Conservation (phyloP, 2,113 vertebrate genomes). For the Marmota flaviventris region DNA sequence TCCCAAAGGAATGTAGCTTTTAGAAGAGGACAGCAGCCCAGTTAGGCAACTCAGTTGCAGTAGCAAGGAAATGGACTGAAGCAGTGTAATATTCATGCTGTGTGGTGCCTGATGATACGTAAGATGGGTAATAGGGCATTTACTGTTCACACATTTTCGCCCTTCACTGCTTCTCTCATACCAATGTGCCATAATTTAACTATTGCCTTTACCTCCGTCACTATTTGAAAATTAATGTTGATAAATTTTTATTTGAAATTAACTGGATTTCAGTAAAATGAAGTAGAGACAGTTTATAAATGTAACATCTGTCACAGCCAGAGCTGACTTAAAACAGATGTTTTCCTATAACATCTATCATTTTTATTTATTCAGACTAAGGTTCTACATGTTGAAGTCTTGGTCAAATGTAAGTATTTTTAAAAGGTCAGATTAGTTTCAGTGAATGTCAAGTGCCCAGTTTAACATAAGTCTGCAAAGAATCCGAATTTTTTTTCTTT, state of each 20-base stretch:
- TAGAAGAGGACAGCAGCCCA: background rate
- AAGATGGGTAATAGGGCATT: conserved; percentile 59
- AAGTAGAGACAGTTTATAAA: too few species aligned
- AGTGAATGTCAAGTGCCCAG: background rate
- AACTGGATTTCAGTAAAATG: too few species aligned
- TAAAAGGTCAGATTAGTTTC: background rate
- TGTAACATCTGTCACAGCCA: background rate
- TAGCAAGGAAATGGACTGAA: conserved; percentile 40
- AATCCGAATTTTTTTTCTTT: background rate
- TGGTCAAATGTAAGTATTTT: background rate
- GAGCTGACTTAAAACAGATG: background rate
- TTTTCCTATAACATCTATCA: background rate
- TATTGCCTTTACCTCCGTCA: too few species aligned
- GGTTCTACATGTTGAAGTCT: background rate
- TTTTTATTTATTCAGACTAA: background rate
- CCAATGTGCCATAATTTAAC: too few species aligned
- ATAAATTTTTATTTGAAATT: too few species aligned
- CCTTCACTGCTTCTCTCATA: too few species aligned
- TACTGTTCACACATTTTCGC: background rate
- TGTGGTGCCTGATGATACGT: conserved; percentile 56
- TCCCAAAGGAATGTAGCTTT: background rate
- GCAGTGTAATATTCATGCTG: background rate
- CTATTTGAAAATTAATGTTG: too few species aligned
- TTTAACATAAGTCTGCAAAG: background rate
- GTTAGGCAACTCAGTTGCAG: background rate